phyloP scores from a whole-genome alignment of 2,797 vertebrate species.

The Danio tinwini region DNA sequence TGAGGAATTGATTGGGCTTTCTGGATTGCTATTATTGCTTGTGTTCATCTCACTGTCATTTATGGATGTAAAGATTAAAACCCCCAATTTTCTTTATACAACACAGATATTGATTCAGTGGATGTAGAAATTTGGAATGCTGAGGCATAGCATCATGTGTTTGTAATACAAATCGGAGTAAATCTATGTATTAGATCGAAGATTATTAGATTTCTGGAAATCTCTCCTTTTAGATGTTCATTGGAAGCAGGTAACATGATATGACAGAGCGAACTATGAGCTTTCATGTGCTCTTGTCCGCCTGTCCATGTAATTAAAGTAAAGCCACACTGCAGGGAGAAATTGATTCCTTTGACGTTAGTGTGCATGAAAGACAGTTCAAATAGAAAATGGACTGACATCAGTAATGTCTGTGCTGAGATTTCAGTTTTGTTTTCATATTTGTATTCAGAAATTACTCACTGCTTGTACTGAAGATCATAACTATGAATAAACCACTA shows the following conservation, averaged over 20 bases:
- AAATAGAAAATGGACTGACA: conserved; percentile 61
- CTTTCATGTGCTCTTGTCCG: conserved; percentile 19
- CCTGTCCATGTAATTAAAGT: conserved; percentile 71
- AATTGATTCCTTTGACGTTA: conserved; percentile 68
- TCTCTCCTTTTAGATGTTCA: conserved; percentile 7
- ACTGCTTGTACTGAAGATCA: neutral
- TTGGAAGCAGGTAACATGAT: conserved; percentile 12
- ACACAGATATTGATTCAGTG: conserved; percentile 25
- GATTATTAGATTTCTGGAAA: neutral
- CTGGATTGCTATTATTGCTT: conserved; percentile 1
- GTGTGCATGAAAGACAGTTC: conserved; percentile 60
- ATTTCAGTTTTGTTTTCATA: conserved; percentile 25
- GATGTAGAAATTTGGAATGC: neutral
- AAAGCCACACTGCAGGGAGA: conserved; percentile 54
- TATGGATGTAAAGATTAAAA: conserved; percentile 26
- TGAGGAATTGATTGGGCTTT: conserved; percentile 21
- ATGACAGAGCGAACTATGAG: conserved; percentile 11
- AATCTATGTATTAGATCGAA: neutral
- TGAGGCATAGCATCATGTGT: neutral
- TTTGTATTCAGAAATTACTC: neutral
- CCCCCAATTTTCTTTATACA: neutral
- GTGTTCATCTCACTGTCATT: conserved; percentile 33
- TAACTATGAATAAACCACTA: neutral
- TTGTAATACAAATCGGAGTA: neutral
- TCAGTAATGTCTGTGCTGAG: conserved; percentile 22